These are phyloP conservation scores for Drosophila greeni DNA, from an alignment of 2,888 invertebrate genomes.

Conservation along the genomic window DNA sequence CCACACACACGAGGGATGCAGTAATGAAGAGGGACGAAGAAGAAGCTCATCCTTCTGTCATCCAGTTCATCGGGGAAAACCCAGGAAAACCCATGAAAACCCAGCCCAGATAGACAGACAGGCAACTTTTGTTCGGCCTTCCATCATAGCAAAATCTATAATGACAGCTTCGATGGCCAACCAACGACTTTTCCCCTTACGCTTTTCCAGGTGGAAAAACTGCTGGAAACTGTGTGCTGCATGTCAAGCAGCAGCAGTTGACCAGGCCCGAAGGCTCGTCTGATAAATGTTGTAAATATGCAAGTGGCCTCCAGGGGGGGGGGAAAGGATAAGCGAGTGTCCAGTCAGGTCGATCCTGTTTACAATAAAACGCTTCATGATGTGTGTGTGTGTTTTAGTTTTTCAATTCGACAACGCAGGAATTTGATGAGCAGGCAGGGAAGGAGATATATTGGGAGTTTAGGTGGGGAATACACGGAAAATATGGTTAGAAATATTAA, in stretches of 20 bases:
- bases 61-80: conserved; percentile 4
- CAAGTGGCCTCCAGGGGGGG: conserved; percentile 35
- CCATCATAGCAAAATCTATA: conserved; percentile 69
- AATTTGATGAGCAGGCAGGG: conserved; percentile 7
- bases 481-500: background rate
- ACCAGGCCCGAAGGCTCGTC: conserved; percentile 37
- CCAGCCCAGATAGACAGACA: conserved; percentile 8
- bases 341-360: conserved; percentile 44
- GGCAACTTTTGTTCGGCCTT: conserved; percentile 59
- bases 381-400: conserved; percentile 55
- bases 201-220: conserved; percentile 9
- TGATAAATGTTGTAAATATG: conserved; percentile 63
- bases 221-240: conserved; percentile 14
- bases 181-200: conserved; percentile 15
- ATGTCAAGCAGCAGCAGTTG: conserved; percentile 57
- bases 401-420: conserved; percentile 31
- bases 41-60: conserved; percentile 3
- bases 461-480: background rate
- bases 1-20: conserved; percentile 2
- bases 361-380: conserved; percentile 69
- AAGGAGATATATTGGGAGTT: background rate
- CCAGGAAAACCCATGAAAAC: too few species aligned
- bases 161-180: conserved; percentile 65
- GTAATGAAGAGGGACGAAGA: conserved; percentile 60
- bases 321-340: background rate